phyloP scores from a whole-genome alignment of 2,113 vertebrate genomes.

The Mus musculus region GRCm39 chr17:73390001-73390500 shows the following conservation, averaged over 20 bases:
- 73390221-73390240: background rate
- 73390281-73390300: no score
- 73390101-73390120: constrained; percentile 39
- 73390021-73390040: constrained; percentile 44
- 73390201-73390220: background rate
- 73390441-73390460: background rate
- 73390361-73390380: background rate
- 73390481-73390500: background rate
- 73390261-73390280: background rate
- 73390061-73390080: constrained; percentile 17
- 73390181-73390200: constrained; percentile 7
- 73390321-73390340: no score
- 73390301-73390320: background rate
- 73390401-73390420: background rate
- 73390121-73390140: background rate
- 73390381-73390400: no score
- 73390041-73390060: background rate
- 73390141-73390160: background rate
- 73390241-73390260: background rate
- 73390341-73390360: background rate
- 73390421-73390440: background rate
- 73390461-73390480: background rate
- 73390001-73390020: background rate
- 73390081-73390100: constrained; percentile 50
- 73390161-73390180: background rate